Conservation (phyloP, 2,888 invertebrate species). For the Macrophya alboannulata region DNA sequence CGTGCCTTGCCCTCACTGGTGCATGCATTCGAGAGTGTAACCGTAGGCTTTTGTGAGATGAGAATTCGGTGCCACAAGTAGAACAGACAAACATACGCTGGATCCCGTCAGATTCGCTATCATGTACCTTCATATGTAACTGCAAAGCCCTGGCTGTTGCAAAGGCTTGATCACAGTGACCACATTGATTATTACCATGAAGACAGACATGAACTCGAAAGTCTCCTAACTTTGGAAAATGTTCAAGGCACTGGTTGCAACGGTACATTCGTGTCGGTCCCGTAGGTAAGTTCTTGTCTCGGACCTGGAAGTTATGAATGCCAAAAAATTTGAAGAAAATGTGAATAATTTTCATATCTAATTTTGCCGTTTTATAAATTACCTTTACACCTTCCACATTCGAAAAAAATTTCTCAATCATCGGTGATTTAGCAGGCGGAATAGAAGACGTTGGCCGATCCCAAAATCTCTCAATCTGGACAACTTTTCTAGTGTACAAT, state of each 20-base stretch:
- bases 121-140: slow-evolving; percentile 84
- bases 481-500: slow-evolving; percentile 81
- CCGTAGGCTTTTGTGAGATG: slow-evolving; percentile 85
- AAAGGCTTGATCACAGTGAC: slow-evolving; percentile 75
- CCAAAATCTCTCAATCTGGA: slow-evolving; percentile 84
- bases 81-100: slow-evolving; percentile 82
- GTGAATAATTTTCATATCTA: background rate
- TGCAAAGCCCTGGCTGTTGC: slow-evolving; percentile 82
- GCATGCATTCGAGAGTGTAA: slow-evolving; percentile 90
- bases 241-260: slow-evolving; percentile 80
- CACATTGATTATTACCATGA: slow-evolving; percentile 75
- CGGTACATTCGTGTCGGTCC: slow-evolving; percentile 77
- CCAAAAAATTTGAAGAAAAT: background rate
- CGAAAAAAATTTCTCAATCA: slow-evolving; percentile 78
- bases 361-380: background rate
- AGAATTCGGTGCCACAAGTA: slow-evolving; percentile 87
- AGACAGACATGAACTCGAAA: slow-evolving; percentile 80
- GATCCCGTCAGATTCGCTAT: slow-evolving; percentile 71
- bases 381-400: slow-evolving; percentile 77
- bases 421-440: slow-evolving; percentile 70
- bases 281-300: slow-evolving; percentile 70
- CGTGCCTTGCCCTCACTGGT: slow-evolving; percentile 83
- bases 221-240: slow-evolving; percentile 79
- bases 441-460: slow-evolving; percentile 70
- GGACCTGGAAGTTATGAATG: slow-evolving; percentile 66